Base-by-base conservation (phyloP, 1,140 invertebrate species). In the Rhyzopertha dominica region DNA sequence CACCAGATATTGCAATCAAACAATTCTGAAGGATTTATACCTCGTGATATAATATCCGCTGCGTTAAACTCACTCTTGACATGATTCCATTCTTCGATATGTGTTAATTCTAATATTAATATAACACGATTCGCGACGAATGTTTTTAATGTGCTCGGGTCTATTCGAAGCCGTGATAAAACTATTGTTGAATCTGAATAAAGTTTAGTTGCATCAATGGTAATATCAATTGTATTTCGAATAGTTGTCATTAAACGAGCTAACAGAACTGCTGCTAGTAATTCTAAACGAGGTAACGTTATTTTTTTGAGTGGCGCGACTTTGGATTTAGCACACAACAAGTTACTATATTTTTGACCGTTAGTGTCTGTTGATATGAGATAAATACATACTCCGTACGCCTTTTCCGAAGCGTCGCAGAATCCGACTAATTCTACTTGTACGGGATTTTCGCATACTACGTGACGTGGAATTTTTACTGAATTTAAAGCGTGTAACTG, bases 101-200 rank as follows among this genome's bases (percentile, higher is more conserved):
- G 14, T 8, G 64, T 65, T 16, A 53, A 26, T 18, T 63, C 52
- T 35, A 62, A 61, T 18, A 67, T 66, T 58, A 62, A 56, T 30
- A 49, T 14, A 4, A 69, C 54, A 12, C 67, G 37, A 47, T 68
- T 63, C 5, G 59, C 50, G 5, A 69, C 56, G 44, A 67, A 69
- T 0, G 49, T 49, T 41, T 62, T 58, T 14, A 65, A 48, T 9
- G 36, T 37, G 8, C 20, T 31, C 14, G 60, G 43, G 8, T 55
- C 35, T 10, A 43, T 54, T 2, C 42, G 43, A 23, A 66, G 30
- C 42, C 52, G 50, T 13, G 47, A 49, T 14, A 72, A 37, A 1
- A 67, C 64, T 1, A 71, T 62, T 0, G 61, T 68, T 2, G 68
- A 70, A 42, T 73, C 66, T 1, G 58, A 60, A 65, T 68, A 72